Percentiles rank a stretch among this genome's conserved stretches.
Evolutionary conservation across 2,113 vertebrate species (phyloP).

Genomic region (Dolichotis patagonum): DNA sequence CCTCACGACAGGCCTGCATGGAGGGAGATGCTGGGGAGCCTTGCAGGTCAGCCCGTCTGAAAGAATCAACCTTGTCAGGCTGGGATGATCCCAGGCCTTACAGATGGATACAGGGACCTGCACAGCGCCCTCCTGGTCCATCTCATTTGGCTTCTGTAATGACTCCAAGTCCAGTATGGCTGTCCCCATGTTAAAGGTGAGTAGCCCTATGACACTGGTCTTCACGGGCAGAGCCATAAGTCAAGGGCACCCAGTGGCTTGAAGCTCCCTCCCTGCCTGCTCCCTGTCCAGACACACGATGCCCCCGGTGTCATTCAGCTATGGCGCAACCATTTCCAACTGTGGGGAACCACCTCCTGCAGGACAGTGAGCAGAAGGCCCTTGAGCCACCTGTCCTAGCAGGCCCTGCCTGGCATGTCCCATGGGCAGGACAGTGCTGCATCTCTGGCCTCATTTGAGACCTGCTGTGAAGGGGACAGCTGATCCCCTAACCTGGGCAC

Average conservation of each 20-base stretch:
- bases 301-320: background rate
- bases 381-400: background rate
- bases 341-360: background rate
- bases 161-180: no score
- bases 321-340: background rate
- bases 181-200: background rate
- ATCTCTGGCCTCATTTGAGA: background rate
- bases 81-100: fast-evolving
- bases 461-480: background rate
- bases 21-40: background rate
- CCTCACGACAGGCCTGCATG: background rate
- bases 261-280: background rate
- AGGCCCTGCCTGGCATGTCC: no score
- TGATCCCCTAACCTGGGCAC: background rate
- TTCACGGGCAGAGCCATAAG: background rate
- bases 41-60: background rate
- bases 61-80: background rate
- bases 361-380: background rate
- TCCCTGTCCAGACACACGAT: background rate
- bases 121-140: background rate
- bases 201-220: background rate
- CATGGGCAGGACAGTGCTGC: background rate
- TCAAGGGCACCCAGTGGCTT: background rate
- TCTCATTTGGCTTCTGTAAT: background rate
- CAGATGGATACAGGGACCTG: background rate